A percentile compares a stretch with the other conserved stretches of the same genome.
Evolutionary conservation across 2,797 vertebrate genomes (phyloP).

Genomic region (Hydrophis major): DNA sequence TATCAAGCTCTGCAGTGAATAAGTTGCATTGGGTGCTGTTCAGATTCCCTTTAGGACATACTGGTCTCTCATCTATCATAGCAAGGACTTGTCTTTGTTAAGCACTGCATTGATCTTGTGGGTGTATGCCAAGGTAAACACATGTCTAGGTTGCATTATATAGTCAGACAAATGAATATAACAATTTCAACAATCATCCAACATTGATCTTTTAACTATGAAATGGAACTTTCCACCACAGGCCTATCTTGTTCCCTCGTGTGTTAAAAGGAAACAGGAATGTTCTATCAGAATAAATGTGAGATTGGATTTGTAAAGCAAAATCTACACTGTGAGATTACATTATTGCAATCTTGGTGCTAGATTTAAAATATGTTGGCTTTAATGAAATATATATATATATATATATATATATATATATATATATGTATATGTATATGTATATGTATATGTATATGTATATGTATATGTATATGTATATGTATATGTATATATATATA

Average conservation of each 20-base stretch:
- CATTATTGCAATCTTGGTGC: neutral
- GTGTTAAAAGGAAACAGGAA: neutral
- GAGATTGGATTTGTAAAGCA: neutral
- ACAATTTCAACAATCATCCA: neutral
- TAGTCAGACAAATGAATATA: neutral
- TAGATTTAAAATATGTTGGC: neutral
- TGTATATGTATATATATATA: too few species aligned
- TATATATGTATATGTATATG: too few species aligned
- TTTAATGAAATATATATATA: neutral
- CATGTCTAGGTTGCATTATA: neutral
- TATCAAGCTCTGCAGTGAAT: neutral
- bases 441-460: too few species aligned
- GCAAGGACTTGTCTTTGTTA: neutral
- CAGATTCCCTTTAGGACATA: neutral
- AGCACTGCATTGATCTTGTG: neutral
- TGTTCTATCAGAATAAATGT: neutral
- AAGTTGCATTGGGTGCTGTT: neutral
- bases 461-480: too few species aligned
- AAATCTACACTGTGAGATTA: neutral
- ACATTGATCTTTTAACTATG: neutral
- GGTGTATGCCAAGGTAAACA: neutral
- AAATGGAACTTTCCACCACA: neutral
- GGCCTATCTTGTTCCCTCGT: neutral
- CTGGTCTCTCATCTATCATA: neutral
- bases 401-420: too few species aligned